phyloP scores from a whole-genome alignment of 2,797 vertebrate genomes.

The Pangasius macronema region DNA sequence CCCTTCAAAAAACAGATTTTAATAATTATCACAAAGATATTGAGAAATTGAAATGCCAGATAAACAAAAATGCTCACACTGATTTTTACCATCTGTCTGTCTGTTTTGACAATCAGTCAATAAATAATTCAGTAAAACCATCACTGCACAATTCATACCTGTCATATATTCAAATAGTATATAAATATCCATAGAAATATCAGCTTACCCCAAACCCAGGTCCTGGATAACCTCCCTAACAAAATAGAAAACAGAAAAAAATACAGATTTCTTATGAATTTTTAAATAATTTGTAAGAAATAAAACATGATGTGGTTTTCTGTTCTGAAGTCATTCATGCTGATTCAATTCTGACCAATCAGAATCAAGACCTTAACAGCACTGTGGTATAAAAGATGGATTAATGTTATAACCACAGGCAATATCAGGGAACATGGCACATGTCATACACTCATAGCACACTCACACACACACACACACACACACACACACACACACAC shows the following conservation, averaged over 20 bases:
- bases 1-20: constrained; percentile 50
- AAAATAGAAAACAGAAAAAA: neutral
- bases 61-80: neutral
- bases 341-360: neutral
- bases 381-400: neutral
- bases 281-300: neutral
- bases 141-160: neutral
- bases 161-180: neutral
- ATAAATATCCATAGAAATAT: constrained; percentile 4
- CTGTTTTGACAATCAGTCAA: neutral
- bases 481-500: neutral
- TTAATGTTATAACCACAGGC: neutral
- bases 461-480: too few species aligned
- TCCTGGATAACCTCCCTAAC: constrained; percentile 38
- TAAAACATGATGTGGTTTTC: neutral
- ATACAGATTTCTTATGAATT: neutral
- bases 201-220: constrained; percentile 21
- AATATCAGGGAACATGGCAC: neutral
- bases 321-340: neutral
- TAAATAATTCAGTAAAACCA: neutral
- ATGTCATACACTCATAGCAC: neutral
- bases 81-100: neutral
- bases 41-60: neutral
- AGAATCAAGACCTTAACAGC: neutral
- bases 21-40: neutral